Evolutionary conservation across 2,797 vertebrate genomes (phyloP).

Genomic region (Acipenser oxyrinchus): DNA sequence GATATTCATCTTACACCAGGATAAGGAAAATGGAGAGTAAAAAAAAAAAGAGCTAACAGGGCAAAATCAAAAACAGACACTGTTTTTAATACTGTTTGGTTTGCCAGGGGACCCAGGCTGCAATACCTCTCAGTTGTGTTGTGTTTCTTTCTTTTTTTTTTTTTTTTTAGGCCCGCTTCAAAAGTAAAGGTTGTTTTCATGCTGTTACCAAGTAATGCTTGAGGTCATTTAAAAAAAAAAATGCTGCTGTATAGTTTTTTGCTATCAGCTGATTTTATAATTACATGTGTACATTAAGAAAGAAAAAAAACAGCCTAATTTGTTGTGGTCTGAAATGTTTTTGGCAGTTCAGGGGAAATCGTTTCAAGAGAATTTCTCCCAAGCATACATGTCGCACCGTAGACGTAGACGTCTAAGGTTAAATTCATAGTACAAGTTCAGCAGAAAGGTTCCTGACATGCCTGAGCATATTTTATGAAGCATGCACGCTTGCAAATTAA

Average conservation of each 20-base stretch:
- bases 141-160: conserved; percentile 37
- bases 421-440: conserved; percentile 21
- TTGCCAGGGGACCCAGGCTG: conserved; percentile 70
- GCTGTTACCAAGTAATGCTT: conserved; percentile 22
- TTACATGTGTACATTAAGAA: conserved; percentile 47
- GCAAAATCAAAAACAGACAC: conserved; percentile 77
- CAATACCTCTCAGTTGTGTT: conserved; percentile 67
- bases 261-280: conserved; percentile 45
- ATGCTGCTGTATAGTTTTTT: conserved; percentile 29
- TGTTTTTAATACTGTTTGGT: conserved; percentile 65
- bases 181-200: conserved; percentile 52
- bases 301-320: conserved; percentile 48
- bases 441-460: conserved; percentile 6
- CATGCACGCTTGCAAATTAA: background rate
- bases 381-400: conserved; percentile 26
- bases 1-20: conserved; percentile 82
- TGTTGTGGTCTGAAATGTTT: conserved; percentile 46
- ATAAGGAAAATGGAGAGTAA: conserved; percentile 72
- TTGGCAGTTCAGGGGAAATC: conserved; percentile 38
- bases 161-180: conserved; percentile 27
- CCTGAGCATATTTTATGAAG: conserved; percentile 8
- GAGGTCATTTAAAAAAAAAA: conserved; percentile 8
- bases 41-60: conserved; percentile 53
- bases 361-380: conserved; percentile 27
- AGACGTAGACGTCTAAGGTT: conserved; percentile 16